Evolutionary conservation across 2,113 vertebrate species (phyloP).

Genomic region (Corythornis madagascariensis): DNA sequence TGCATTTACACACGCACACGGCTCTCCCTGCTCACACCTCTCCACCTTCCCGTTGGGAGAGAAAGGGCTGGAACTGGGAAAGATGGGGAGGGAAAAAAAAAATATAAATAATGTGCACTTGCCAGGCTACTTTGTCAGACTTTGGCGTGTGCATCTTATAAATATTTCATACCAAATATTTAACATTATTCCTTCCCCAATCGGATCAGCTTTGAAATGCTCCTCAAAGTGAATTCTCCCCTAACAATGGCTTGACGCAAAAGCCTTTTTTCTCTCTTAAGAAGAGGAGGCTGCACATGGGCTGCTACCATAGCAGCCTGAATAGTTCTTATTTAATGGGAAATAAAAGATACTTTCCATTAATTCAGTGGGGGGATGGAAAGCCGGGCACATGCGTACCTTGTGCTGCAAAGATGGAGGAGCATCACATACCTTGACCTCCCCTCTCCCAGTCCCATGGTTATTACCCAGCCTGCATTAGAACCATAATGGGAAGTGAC

Average conservation of each 20-base stretch:
- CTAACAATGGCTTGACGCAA: constrained; percentile 83
- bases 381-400: constrained; percentile 69
- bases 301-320: constrained; percentile 82
- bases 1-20: constrained; percentile 43
- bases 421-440: constrained; percentile 64
- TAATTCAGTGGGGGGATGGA: constrained; percentile 66
- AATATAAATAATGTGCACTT: constrained; percentile 60
- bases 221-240: constrained; percentile 79
- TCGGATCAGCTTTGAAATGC: constrained; percentile 81
- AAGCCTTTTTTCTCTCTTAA: constrained; percentile 76
- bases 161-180: constrained; percentile 88
- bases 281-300: constrained; percentile 73
- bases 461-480: constrained; percentile 70
- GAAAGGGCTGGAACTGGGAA: constrained; percentile 47
- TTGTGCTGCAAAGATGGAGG: constrained; percentile 60
- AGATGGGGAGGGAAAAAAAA: neutral
- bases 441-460: constrained; percentile 59
- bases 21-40: constrained; percentile 20
- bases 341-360: constrained; percentile 79
- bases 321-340: constrained; percentile 77
- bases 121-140: constrained; percentile 74
- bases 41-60: neutral
- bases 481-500: constrained; percentile 81
- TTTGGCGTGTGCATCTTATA: constrained; percentile 75
- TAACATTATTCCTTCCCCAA: constrained; percentile 80